Base-by-base conservation (phyloP, 2,113 vertebrate species). In the Pachycephala philippinensis region DNA sequence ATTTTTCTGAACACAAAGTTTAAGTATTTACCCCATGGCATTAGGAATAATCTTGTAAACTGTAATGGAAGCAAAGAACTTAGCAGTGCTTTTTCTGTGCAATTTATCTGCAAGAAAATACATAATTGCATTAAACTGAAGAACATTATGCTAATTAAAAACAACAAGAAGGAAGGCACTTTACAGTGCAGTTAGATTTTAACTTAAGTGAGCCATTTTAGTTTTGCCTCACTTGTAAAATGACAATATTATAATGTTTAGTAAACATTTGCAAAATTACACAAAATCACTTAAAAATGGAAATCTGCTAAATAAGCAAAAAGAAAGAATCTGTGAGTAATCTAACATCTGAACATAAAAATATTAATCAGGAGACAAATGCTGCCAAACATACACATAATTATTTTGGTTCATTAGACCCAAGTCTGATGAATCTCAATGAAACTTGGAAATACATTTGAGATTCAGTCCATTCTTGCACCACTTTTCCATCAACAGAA, bases 291-390 rank as follows among this genome's bases (percentile, higher is more conserved):
- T 84, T 89, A 70, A 90, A 95, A 96, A 71, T 61, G 15, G 27
- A 84, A 96, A 91, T 84, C 39, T 75, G 84, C 57, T 91, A 86
- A 86, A 64, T 69, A 94, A 93, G 77, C 71, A 87, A 37, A 65
- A 85, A 92, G 28, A 82, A 94, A 90, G 44, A 82, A 96, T 95
- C 89, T 97, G 90, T 63, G 78, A 96, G 84, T 49, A 94, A 88
- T 96, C 50, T 22, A 65, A 80, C 24, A 82, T 89, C 47, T 77
- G 57, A 96, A 71, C 13, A 71, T 68, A 78, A 90, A 90, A 93
- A 83, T 83, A 95, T 92, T 84, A 96, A 93, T 35, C 56, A 52
- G 56, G 69, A 92, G 74, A 71, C 10, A 85, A 92, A 76, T 20
- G 28, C n/a, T 92, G 90, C 79, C 87, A 96, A 91, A 74, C 33